Base-by-base conservation (phyloP, 2,888 invertebrate genomes). In the Pheosia gnoma region DNA sequence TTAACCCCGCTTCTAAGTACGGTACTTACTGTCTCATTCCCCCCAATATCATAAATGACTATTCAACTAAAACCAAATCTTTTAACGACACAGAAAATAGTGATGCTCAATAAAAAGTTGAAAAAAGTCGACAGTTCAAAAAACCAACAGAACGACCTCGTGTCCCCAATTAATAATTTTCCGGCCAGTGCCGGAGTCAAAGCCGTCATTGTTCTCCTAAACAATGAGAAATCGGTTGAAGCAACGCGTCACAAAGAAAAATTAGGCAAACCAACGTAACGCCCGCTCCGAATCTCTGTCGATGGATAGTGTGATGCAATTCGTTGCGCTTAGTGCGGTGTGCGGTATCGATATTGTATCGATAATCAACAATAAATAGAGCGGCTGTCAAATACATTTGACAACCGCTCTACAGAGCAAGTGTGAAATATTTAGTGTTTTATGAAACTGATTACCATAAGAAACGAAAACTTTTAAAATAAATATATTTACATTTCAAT, bases 261-360 rank as follows among this genome's bases (percentile, higher is more conserved):
- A 87, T 87, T 89, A 81, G 86, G 87, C 85, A 85, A 89, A 85
- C 82, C 80, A 75, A 80, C 85, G 84, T 81, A 84, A 83, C 81
- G 70, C 74, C 78, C 11, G 78, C 79, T 75, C 85, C 79, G 85
- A 87, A 88, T 86, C 85, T 85, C 80, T 80, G 80, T 72, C 76
- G 79, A 77, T 79, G 75, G 66, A 67, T 73, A 67, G 67, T 75
- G 76, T 88, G 88, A 86, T 85, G 90, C 85, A 88, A 89, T 81
- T 75, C 64, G 71, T 67, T 71, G 63, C 65, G 71, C 66, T 58
- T 75, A 79, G 77, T 75, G 81, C 72, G 71, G 80, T 69, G 77
- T 75, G 81, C 72, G 71, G 80, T 69, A 5, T 58, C 59, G 65
- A 57, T 62, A 43, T 75, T 51, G 47, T 58, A 55, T 47, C 49